Base-by-base conservation (phyloP, 2,113 vertebrate genomes). In the Camelus bactrianus region DNA sequence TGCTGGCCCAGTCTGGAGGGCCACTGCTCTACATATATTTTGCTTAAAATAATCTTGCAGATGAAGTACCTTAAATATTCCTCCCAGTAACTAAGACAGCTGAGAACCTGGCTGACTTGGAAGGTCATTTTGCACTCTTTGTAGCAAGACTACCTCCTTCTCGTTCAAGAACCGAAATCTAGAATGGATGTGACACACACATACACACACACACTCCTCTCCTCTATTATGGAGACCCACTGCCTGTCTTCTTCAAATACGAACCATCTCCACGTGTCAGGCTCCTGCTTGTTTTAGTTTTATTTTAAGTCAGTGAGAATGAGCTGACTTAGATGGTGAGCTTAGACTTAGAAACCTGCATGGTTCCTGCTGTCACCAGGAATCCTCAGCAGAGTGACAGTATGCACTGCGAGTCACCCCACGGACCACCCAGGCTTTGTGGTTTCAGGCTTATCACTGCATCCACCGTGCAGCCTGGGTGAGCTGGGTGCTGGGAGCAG, bases 391-490 rank as follows among this genome's bases (percentile, higher is more conserved):
- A 62, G 58, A 89, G 64, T 3, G 64, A 95, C 58, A 94, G 58
- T n/a, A 35, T 3, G 48, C 16, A 20, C 20, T 10, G 22, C 64
- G 28, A 35, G 50, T 20, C 46, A 64, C 38, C 75, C 28, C 69
- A 65, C 42, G 85, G 64, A 65, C 0, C 0, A 17, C 20, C 6
- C 17, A 8, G 14, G 28, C 13, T 92, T 24, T 58, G 81, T 52
- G 86, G 72, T 64, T n/a, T 87, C 32, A 35, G 77, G 89, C 16
- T 38, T 12, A 4, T 38, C 19, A 7, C 20, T 10, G 2, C 8
- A 2, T 35, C 30, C 15, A 1, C 19, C 0, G 13, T 0, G 1
- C 54, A 9, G 28, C 5, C 28, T 8, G 8, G 35, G 38, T 14
- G 52, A 92, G 64, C 58, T n/a, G 30, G 70, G 58, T 50, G 24